Evolutionary conservation across 1,140 invertebrate genomes (phyloP), one percentile per base, ranked within the genome.

Genomic region (Leptoteleia sp.): DNA sequence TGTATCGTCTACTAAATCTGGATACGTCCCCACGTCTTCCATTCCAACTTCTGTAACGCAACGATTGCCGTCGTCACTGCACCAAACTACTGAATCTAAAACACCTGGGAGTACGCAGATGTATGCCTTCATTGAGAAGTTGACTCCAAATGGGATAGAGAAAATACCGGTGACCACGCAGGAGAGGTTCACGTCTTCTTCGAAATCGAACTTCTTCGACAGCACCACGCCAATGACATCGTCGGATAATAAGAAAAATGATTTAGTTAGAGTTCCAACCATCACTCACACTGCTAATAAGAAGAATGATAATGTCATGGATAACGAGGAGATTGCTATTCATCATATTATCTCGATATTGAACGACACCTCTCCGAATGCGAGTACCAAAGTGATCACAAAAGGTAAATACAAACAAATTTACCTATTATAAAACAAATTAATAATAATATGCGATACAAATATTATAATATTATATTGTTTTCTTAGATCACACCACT

Each of bases 301-400:
- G 25, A 86, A 87, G 19, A 75, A 90, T 29, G 86, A 89, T 31
- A 61, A 76, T 17, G 61, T 80, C 6, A 35, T 84, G 1, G 84
- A 89, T 12, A 84, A 84, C 8, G 87, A 89, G 19, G 88, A 89
- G 84, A 85, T 87, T 42, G 81, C 89, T 59, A 85, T 91, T 73
- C 75, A 91, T 88, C 83, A 91, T 13, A 94, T 94, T 6, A 92
- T 94, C 54, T 91, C 92, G 22, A 93, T 93, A 83, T 80, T 94
- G 9, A 93, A 93, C 76, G 91, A 92, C 12, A 91, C 90, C n/a
- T 90, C 88, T 54, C 90, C 90, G 11, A 86, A 82, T 11, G 38
- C 83, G 0, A 83, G 81, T 0, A 78, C 82, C 0, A 82, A 83
- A 54, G 27, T 81, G 79, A 85, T 64, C 0, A 75, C 83, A 0